Conservation (phyloP, 2,888 invertebrate species). For the Perdita meconis region DNA sequence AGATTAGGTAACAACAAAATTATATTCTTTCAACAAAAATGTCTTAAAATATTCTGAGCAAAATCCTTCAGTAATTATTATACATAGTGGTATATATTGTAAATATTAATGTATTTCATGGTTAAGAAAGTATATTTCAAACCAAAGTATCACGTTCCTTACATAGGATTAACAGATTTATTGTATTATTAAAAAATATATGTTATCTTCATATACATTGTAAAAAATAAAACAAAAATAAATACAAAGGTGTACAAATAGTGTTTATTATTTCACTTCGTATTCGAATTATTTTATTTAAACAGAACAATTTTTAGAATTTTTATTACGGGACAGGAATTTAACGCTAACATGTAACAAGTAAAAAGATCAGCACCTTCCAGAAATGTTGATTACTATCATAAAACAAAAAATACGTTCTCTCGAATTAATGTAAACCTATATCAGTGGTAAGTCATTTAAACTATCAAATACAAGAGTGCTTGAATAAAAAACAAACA, state of each 20-base stretch:
- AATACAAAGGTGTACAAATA: conserved; percentile 58
- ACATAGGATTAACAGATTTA: conserved; percentile 55
- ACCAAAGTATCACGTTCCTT: conserved; percentile 73
- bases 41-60: conserved; percentile 20
- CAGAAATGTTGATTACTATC: conserved; percentile 35
- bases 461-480: conserved; percentile 23
- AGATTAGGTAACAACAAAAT: conserved; percentile 10
- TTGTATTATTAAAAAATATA: conserved; percentile 62
- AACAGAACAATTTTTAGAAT: conserved; percentile 57
- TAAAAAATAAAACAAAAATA: conserved; percentile 63
- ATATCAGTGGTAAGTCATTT: conserved; percentile 23
- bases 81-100: conserved; percentile 40
- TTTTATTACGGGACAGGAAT: conserved; percentile 32
- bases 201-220: conserved; percentile 64
- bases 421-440: conserved; percentile 13
- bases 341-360: conserved; percentile 58
- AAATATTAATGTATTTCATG: conserved; percentile 63
- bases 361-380: conserved; percentile 54
- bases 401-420: conserved; percentile 32
- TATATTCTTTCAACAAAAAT: conserved; percentile 30
- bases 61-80: conserved; percentile 21
- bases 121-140: conserved; percentile 69
- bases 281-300: conserved; percentile 52
- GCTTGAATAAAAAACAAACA: conserved; percentile 42
- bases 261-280: conserved; percentile 34